Percentiles rank a stretch among this genome's conserved stretches.
phyloP scores from a whole-genome alignment of 2,113 vertebrate species.

The Aegypius monachus region DNA sequence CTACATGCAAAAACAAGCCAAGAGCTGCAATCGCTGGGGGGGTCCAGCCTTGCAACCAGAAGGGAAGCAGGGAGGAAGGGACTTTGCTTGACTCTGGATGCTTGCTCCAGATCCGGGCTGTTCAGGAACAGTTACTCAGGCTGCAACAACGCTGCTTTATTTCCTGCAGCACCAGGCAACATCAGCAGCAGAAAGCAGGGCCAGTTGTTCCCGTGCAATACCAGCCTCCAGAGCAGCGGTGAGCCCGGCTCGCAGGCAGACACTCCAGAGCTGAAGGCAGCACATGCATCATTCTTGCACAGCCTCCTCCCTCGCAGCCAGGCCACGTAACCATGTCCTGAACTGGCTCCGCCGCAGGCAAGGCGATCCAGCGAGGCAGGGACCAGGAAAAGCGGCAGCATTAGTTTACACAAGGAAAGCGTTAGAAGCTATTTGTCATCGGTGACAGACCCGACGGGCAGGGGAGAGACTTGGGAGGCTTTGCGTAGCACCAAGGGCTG shows the following conservation, averaged over 20 bases:
- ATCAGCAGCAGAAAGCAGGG: not conserved
- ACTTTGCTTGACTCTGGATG: not conserved
- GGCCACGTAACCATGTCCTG: not conserved
- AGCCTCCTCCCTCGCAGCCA: not conserved
- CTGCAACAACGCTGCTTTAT: not conserved
- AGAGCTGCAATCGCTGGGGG: not conserved
- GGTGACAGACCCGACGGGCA: not conserved
- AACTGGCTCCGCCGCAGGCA: not conserved
- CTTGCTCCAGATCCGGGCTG: not conserved
- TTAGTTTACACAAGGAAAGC: conserved; percentile 29
- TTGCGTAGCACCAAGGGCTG: not conserved
- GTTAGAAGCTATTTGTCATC: conserved; percentile 32
- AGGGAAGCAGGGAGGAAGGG: not conserved
- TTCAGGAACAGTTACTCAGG: not conserved
- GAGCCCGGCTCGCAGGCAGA: not conserved
- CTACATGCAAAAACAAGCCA: not conserved
- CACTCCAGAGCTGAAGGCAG: not conserved
- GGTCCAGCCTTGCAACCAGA: not conserved
- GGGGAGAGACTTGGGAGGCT: not conserved
- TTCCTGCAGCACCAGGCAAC: not conserved
- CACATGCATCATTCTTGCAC: not conserved
- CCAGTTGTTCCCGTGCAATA: accelerated
- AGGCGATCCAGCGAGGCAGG: accelerated
- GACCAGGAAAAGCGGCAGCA: not conserved
- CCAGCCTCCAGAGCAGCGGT: not conserved